Conservation (phyloP, 2,888 invertebrate genomes). For the Pogonocherus hispidulus region DNA sequence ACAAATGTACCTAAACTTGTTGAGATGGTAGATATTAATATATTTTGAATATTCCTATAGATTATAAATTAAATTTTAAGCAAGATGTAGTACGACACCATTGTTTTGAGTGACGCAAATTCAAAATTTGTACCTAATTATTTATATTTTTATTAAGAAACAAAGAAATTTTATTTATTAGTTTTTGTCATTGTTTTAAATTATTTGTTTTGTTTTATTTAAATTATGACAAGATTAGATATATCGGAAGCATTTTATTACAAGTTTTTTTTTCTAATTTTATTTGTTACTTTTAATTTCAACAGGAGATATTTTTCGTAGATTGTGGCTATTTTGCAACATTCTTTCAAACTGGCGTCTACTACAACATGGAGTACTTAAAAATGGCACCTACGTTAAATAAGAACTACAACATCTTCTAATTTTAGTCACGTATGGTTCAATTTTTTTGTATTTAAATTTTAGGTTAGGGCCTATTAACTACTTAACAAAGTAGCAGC, state of each 20-base stretch:
- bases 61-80: slow-evolving; percentile 44
- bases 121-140: slow-evolving; percentile 59
- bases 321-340: slow-evolving; percentile 52
- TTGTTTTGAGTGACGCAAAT: slow-evolving; percentile 59
- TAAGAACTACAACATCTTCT: slow-evolving; percentile 54
- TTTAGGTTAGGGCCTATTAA: slow-evolving; percentile 39
- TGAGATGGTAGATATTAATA: slow-evolving; percentile 32
- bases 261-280: slow-evolving; percentile 59
- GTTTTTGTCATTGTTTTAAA: slow-evolving; percentile 57
- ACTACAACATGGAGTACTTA: slow-evolving; percentile 60
- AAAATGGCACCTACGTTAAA: slow-evolving; percentile 61
- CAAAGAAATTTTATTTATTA: slow-evolving; percentile 56
- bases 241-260: slow-evolving; percentile 54
- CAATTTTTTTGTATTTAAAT: slow-evolving; percentile 39
- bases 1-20: slow-evolving; percentile 13
- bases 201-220: slow-evolving; percentile 58
- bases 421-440: slow-evolving; percentile 42
- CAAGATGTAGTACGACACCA: slow-evolving; percentile 62
- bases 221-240: slow-evolving; percentile 64
- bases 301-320: slow-evolving; percentile 59
- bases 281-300: slow-evolving; percentile 44
- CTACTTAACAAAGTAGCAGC: slow-evolving; percentile 44
- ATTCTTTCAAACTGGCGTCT: slow-evolving; percentile 58
- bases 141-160: slow-evolving; percentile 44
- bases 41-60: slow-evolving; percentile 49